These are phyloP conservation scores for Mobula hypostoma DNA, from an alignment of 2,113 vertebrate genomes.

Conservation along the genomic window DNA sequence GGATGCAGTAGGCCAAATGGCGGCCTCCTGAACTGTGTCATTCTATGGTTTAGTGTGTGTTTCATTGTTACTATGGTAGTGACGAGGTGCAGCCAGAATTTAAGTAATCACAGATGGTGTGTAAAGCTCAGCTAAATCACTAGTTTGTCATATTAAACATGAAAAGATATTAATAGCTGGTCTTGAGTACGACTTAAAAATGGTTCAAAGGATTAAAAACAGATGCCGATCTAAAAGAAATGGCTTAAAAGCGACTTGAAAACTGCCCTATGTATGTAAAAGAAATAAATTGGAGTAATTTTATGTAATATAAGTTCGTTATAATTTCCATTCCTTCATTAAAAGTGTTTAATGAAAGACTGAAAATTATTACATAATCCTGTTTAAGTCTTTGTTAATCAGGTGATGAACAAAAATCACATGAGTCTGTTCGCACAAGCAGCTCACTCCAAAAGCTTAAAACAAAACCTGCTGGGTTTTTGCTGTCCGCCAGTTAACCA, in stretches of 20 bases:
- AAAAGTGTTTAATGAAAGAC: neutral
- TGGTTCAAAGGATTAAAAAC: constrained; percentile 3
- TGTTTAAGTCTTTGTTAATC: neutral
- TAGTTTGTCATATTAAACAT: constrained; percentile 7
- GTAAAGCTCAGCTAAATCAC: neutral
- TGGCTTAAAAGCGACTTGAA: neutral
- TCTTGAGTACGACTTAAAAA: neutral
- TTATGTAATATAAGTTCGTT: neutral
- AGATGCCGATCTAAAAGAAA: neutral
- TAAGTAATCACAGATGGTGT: neutral
- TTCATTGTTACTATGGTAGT: neutral
- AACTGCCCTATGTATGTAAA: neutral
- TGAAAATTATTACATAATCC: neutral
- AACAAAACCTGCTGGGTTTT: neutral
- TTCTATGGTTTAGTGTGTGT: neutral
- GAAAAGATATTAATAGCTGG: constrained; percentile 19
- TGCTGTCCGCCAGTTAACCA: neutral
- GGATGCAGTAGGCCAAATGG: neutral
- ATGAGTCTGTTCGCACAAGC: neutral
- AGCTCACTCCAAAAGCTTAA: neutral
- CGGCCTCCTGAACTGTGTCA: neutral
- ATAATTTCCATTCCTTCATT: no score
- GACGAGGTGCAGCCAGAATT: neutral
- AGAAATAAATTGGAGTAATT: neutral
- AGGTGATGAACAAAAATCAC: neutral